Evolutionary conservation across 2,797 vertebrate genomes (phyloP).

Genomic region (Smutsia gigantea): DNA sequence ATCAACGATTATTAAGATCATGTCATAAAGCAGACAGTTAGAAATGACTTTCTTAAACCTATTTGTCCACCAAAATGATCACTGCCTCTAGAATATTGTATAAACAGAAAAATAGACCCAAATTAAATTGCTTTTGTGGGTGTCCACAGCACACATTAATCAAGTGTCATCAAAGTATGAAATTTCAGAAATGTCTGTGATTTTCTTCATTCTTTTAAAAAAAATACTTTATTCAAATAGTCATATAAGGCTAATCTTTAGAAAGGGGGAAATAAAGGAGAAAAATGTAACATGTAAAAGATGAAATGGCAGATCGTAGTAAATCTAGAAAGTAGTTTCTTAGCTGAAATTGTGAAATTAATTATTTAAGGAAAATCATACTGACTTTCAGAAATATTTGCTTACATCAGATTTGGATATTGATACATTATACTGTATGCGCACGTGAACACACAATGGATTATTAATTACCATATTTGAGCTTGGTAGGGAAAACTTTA

Average conservation of each 20-base stretch:
- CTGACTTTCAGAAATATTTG: background rate
- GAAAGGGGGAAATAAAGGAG: background rate
- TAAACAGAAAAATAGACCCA: background rate
- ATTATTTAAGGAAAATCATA: background rate
- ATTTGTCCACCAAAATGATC: background rate
- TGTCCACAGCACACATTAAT: background rate
- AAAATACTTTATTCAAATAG: background rate
- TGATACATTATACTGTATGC: fast-evolving
- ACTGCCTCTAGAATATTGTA: background rate
- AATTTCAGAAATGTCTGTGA: background rate
- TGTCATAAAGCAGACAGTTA: background rate
- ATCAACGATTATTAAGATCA: constrained; percentile 13
- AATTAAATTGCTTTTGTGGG: background rate
- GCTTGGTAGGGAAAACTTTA: background rate
- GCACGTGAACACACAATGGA: too few species aligned
- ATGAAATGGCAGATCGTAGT: background rate
- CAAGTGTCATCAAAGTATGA: background rate
- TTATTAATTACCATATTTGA: background rate
- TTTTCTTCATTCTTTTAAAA: background rate
- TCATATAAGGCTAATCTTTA: background rate
- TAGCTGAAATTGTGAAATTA: background rate
- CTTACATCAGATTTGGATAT: background rate
- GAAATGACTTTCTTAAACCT: background rate
- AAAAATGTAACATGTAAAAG: background rate
- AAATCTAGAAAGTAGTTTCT: background rate